Conservation (phyloP, 1,140 invertebrate species). For the Conus ventricosus region DNA sequence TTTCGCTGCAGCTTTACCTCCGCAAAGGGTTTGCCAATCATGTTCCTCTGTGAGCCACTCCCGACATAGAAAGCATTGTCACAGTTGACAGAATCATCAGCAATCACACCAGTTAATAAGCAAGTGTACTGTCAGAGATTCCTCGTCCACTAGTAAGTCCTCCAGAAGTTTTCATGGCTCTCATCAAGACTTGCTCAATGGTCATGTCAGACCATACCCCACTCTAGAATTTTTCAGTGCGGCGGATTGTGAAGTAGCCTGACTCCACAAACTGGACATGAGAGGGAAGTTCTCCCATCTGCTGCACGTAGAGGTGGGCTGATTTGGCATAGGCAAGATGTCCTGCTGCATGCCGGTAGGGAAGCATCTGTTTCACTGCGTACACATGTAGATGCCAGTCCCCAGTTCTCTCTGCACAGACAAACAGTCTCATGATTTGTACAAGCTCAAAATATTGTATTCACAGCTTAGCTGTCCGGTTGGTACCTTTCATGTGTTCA, state of each 20-base stretch:
- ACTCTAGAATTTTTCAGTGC: conserved; percentile 71
- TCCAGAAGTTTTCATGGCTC: conserved; percentile 60
- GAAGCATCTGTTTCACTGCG: conserved; percentile 68
- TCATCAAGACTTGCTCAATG: conserved; percentile 63
- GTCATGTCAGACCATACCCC: conserved; percentile 71
- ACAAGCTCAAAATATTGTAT: too few species aligned
- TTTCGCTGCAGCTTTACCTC: background rate
- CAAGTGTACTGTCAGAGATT: background rate
- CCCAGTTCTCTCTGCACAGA: conserved; percentile 41
- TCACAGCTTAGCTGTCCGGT: too few species aligned
- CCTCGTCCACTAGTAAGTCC: conserved; percentile 33
- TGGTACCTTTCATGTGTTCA: too few species aligned
- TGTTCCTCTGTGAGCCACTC: background rate
- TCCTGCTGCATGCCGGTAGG: conserved; percentile 73
- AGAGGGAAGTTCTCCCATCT: conserved; percentile 22
- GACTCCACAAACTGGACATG: conserved; percentile 35
- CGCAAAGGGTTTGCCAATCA: background rate
- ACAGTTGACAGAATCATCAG: background rate
- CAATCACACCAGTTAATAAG: background rate
- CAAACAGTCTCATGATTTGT: too few species aligned
- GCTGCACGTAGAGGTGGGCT: conserved; percentile 70
- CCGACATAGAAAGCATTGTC: background rate
- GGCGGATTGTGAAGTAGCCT: conserved; percentile 38
- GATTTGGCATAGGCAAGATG: conserved; percentile 76
- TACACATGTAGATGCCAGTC: conserved; percentile 35